Conservation (phyloP, 2,797 vertebrate species). For the Bucorvus abyssinicus region DNA sequence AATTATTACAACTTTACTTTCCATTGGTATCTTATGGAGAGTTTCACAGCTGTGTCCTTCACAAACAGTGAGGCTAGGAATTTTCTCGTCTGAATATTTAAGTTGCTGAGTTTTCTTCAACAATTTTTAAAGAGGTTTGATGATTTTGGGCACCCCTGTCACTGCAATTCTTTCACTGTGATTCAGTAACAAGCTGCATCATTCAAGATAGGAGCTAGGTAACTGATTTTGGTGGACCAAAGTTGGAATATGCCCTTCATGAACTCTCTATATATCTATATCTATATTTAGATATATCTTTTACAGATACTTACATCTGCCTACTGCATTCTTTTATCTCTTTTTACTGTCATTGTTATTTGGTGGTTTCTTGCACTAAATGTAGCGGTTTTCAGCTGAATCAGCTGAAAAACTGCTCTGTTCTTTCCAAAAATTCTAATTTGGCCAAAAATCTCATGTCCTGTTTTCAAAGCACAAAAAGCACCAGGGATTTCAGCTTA, state of each 20-base stretch:
- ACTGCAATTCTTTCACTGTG: not conserved
- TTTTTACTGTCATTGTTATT: not conserved
- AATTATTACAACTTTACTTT: conserved; percentile 1
- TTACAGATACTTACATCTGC: not conserved
- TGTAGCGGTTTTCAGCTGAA: not conserved
- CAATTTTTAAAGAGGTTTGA: not conserved
- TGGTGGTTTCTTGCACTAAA: not conserved
- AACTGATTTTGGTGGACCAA: not conserved
- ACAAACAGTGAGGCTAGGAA: not conserved
- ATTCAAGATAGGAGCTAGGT: not conserved
- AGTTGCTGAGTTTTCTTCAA: not conserved
- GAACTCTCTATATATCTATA: not conserved
- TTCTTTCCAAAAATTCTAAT: not conserved
- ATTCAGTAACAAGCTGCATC: not conserved
- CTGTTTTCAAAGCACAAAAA: not conserved
- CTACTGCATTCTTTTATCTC: not conserved
- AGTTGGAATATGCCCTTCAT: not conserved
- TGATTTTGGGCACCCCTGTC: not conserved
- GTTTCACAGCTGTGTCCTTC: not conserved
- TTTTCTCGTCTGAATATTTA: not conserved
- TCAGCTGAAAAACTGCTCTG: not conserved
- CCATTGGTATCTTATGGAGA: not conserved
- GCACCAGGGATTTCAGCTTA: not conserved
- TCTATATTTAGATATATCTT: not conserved
- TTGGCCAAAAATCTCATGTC: not conserved